Percentiles rank a stretch among this genome's conserved stretches.
Conservation (phyloP, 2,797 vertebrate species). For the Oryzias dopingdopingensis region DNA sequence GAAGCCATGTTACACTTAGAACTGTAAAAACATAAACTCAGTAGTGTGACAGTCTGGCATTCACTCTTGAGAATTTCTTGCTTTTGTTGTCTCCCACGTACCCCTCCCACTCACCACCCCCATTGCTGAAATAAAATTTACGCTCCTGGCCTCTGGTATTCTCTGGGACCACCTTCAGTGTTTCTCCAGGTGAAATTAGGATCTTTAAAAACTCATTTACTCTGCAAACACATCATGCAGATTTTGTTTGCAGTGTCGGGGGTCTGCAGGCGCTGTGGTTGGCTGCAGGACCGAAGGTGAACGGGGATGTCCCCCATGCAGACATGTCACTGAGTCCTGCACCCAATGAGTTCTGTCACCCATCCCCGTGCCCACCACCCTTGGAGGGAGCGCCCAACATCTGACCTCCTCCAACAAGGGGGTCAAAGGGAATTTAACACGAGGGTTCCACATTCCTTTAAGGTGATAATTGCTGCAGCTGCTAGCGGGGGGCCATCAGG, state of each 20-base stretch:
- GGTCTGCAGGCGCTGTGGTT: conserved; percentile 41
- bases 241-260: conserved; percentile 62
- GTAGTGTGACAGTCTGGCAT: not conserved
- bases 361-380: conserved; percentile 28
- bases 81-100: not conserved
- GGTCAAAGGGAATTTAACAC: conserved; percentile 84
- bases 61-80: not conserved
- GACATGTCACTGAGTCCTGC: conserved; percentile 49
- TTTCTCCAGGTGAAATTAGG: conserved; percentile 52
- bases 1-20: not conserved
- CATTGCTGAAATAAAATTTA: not conserved
- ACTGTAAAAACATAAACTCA: not conserved
- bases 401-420: conserved; percentile 72
- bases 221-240: conserved; percentile 71
- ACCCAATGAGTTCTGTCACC: conserved; percentile 52
- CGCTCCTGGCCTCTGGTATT: conserved; percentile 2
- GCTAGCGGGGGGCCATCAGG: conserved; percentile 79
- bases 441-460: conserved; percentile 82
- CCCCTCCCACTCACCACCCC: not conserved
- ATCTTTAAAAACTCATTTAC: conserved; percentile 61
- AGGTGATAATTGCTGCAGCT: conserved; percentile 85
- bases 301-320: conserved; percentile 52
- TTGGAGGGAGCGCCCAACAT: conserved; percentile 68
- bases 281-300: conserved; percentile 31
- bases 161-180: conserved; percentile 46